Conservation (phyloP, 2,888 invertebrate species). For the Drosophila rellima region DNA sequence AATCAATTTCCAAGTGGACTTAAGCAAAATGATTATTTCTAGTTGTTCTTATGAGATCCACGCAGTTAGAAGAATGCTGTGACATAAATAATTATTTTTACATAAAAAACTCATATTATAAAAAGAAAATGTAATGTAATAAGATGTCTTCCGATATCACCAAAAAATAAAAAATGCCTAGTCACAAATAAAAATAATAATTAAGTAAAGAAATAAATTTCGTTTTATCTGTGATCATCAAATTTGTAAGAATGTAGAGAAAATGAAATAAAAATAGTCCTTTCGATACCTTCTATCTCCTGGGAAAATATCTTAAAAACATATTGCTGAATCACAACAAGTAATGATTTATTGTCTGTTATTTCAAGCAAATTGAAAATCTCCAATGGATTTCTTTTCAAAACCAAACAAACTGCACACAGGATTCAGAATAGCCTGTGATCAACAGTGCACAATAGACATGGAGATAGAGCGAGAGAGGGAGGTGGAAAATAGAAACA, state of each 20-base stretch:
- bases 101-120: too few species aligned
- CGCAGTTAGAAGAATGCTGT: too few species aligned
- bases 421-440: conserved; percentile 8
- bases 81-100: too few species aligned
- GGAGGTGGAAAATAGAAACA: conserved; percentile 49
- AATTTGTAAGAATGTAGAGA: background rate
- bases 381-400: background rate
- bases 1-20: too few species aligned
- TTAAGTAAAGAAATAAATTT: background rate
- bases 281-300: background rate
- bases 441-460: conserved; percentile 20
- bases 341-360: conserved; percentile 5
- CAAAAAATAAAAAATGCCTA: too few species aligned
- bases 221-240: background rate
- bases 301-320: background rate
- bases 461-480: conserved; percentile 1
- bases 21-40: too few species aligned
- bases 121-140: too few species aligned
- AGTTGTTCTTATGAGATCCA: too few species aligned
- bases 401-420: background rate
- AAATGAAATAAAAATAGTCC: background rate
- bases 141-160: too few species aligned
- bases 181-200: background rate
- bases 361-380: background rate
- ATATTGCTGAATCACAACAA: background rate